Evolutionary conservation across 2,888 invertebrate genomes (phyloP), one percentile per base, ranked within the genome.

Genomic region (Mesochorus sp.): DNA sequence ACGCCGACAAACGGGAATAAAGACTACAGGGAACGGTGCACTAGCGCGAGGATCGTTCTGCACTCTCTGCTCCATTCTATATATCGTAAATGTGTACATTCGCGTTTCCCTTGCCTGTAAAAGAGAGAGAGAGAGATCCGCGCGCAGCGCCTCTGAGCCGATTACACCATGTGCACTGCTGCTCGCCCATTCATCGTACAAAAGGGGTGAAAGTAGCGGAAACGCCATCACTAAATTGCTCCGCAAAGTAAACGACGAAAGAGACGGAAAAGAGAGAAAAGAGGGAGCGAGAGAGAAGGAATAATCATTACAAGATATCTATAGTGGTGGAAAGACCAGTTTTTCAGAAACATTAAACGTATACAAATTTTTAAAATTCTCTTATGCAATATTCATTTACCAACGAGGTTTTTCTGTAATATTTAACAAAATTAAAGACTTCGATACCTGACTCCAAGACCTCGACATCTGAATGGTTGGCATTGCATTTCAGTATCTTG

Each of bases 161-260:
- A 87, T 88, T 86, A 86, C 83, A 82, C 71, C 37, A 72, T 59
- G 64, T 71, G 71, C 76, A 53, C 76, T 10, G 71, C 19, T 76
- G 76, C 78, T 8, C 77, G 79, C 44, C 68, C 82, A 85, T 86
- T 86, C 84, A 82, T 85, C 83, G 78, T 75, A 55, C 79, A 59
- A 79, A 83, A 85, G 75, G 83, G 81, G 77, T 76, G 80, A 82
- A 86, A 86, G 83, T 81, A 82, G 76, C 80, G 83, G 81, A 84
- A 84, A 83, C 80, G 72, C 61, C 76, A 80, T 85, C 82, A 64
- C 77, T 71, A 76, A 83, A 85, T 83, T 79, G 75, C 80, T 73
- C 76, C 21, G 44, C 76, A 61, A 53, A 37, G 71, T 72, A 66
- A 61, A 61, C 76, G 66, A 66, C 59, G 59, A 47, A 42, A 55